A percentile compares a stretch with the other conserved stretches of the same genome.
phyloP scores from a whole-genome alignment of 2,113 vertebrate species.

The Chamaea fasciata region DNA sequence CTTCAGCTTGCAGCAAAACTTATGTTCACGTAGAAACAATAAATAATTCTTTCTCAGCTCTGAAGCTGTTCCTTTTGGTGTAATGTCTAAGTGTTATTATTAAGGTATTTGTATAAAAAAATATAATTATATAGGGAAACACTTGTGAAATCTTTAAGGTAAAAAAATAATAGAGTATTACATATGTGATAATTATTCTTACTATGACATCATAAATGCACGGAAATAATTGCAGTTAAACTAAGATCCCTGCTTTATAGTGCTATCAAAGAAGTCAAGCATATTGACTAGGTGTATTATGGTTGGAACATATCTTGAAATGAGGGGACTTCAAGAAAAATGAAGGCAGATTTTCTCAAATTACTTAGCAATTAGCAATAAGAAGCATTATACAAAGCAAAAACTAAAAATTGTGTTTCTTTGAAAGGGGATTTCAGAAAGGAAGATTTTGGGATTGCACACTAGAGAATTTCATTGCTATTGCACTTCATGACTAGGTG shows the following conservation, averaged over 20 bases:
- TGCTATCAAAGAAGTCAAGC: not conserved
- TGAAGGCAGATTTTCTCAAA: not conserved
- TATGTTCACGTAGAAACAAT: not conserved
- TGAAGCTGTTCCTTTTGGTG: not conserved
- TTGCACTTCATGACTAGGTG: not conserved
- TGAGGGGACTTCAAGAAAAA: not conserved
- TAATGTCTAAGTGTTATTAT: not conserved
- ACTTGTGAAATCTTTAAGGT: not conserved
- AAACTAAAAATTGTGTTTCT: not conserved
- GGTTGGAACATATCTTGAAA: not conserved
- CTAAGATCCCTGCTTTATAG: not conserved
- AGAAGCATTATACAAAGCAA: not conserved
- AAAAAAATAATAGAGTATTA: not conserved
- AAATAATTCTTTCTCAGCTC: not conserved
- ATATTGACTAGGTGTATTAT: not conserved
- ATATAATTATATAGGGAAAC: not conserved
- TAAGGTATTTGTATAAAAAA: not conserved
- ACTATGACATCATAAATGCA: not conserved
- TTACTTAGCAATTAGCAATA: not conserved
- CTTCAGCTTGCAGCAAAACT: not conserved
- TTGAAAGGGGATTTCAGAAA: not conserved
- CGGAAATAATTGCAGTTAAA: not conserved
- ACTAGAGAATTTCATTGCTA: not conserved
- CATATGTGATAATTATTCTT: not conserved
- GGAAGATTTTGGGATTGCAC: not conserved